A percentile compares a stretch with the other conserved stretches of the same genome.
These are phyloP conservation scores for Spodoptera litura DNA, from an alignment of 1,140 invertebrate genomes.

Conservation along the genomic window DNA sequence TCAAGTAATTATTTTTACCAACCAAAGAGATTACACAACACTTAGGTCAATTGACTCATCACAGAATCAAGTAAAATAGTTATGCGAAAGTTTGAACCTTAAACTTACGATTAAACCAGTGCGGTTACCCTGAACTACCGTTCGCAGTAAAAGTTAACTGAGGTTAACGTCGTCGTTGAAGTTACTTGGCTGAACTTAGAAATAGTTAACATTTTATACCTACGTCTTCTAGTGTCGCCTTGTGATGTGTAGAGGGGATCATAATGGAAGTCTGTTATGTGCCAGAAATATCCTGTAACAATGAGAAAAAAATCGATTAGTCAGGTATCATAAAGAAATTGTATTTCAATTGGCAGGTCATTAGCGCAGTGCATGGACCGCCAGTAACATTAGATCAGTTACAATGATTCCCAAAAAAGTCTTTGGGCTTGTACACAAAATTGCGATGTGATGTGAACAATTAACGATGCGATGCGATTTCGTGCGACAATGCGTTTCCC, in stretches of 20 bases:
- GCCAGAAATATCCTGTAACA: constrained; percentile 96
- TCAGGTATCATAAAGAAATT: background rate
- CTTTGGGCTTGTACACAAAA: too few species aligned
- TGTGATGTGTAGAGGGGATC: constrained; percentile 92
- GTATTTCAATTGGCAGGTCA: too few species aligned
- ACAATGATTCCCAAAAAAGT: too few species aligned
- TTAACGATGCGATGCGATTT: too few species aligned
- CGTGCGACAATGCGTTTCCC: too few species aligned
- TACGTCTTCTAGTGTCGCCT: constrained; percentile 90
- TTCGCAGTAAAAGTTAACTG: constrained; percentile 5
- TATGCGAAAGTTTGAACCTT: background rate
- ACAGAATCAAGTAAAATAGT: too few species aligned
- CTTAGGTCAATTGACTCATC: too few species aligned
- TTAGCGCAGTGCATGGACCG: too few species aligned
- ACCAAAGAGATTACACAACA: too few species aligned
- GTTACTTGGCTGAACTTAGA: constrained; percentile 18
- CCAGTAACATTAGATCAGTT: too few species aligned
- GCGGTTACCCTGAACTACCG: background rate
- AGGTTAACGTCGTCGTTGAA: background rate
- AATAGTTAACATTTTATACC: constrained; percentile 79
- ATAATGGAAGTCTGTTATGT: constrained; percentile 96
- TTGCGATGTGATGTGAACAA: too few species aligned
- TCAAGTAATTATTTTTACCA: too few species aligned
- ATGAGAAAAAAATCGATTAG: constrained; percentile 54
- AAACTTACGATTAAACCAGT: background rate